Percentiles rank a stretch among this genome's conserved stretches.
These are phyloP conservation scores for Papilio demoleus DNA, from an alignment of 2,888 invertebrate genomes.

Conservation along the genomic window DNA sequence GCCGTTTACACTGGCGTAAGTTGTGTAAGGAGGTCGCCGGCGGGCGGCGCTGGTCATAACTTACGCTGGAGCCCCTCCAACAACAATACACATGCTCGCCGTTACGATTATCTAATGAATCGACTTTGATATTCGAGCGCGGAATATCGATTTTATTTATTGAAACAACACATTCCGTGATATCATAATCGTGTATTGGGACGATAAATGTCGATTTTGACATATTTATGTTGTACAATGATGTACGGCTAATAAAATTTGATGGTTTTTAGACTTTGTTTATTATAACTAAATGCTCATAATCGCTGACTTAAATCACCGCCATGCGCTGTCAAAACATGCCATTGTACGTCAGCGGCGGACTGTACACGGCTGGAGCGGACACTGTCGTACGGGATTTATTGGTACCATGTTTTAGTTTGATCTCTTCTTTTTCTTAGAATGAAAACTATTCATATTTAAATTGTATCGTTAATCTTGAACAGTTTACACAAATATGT, in stretches of 20 bases:
- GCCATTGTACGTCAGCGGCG: constrained; percentile 32
- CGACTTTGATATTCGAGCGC: constrained; percentile 49
- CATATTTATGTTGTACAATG: constrained; percentile 59
- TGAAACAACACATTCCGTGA: constrained; percentile 68
- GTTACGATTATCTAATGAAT: constrained; percentile 59
- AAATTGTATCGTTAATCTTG: neutral
- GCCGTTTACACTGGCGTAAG: constrained; percentile 44
- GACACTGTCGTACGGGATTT: constrained; percentile 8
- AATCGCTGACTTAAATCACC: constrained; percentile 34
- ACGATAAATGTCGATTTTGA: constrained; percentile 65
- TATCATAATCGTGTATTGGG: constrained; percentile 60
- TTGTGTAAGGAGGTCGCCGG: constrained; percentile 48
- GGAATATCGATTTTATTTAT: constrained; percentile 64
- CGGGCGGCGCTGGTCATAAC: constrained; percentile 46
- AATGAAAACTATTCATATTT: neutral
- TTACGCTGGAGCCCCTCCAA: constrained; percentile 71
- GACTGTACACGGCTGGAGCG: constrained; percentile 24
- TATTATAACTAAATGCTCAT: constrained; percentile 43
- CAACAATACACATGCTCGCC: constrained; percentile 62
- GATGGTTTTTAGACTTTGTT: constrained; percentile 51
- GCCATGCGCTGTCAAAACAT: constrained; percentile 43
- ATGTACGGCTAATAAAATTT: constrained; percentile 55
- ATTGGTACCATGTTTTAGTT: constrained; percentile 12
- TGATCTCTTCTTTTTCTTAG: constrained; percentile 14
- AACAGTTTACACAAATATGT: constrained; percentile 1